Conservation (phyloP, 2,888 invertebrate genomes). For the Cerastis leucographa region DNA sequence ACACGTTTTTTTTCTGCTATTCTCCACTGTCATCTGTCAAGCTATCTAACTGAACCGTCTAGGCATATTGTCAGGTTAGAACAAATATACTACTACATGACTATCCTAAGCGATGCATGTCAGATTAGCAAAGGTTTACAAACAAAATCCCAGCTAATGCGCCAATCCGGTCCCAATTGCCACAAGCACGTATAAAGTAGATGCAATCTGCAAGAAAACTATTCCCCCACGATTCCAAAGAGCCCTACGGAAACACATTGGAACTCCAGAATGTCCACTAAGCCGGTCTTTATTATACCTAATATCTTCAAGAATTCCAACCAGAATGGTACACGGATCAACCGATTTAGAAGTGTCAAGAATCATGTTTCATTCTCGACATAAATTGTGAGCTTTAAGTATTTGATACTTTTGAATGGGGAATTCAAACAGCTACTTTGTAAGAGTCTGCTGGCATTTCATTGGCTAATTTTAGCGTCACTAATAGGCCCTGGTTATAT, state of each 20-base stretch:
- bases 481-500: constrained; percentile 57
- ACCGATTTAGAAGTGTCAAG: constrained; percentile 60
- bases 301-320: constrained; percentile 46
- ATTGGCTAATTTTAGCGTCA: constrained; percentile 60
- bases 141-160: constrained; percentile 5
- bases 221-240: constrained; percentile 11
- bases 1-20: no score
- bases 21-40: no score
- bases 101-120: background rate
- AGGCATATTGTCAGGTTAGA: background rate
- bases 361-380: constrained; percentile 62
- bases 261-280: constrained; percentile 35
- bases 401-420: constrained; percentile 65
- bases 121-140: background rate
- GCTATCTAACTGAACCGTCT: background rate
- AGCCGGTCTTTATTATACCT: constrained; percentile 44
- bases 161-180: constrained; percentile 11
- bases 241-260: constrained; percentile 30
- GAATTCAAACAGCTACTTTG: constrained; percentile 58
- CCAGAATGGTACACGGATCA: constrained; percentile 56
- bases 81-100: background rate
- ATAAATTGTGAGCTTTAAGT: constrained; percentile 65
- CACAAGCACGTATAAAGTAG: constrained; percentile 21
- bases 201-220: constrained; percentile 28
- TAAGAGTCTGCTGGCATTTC: constrained; percentile 32